Evolutionary conservation across 2,113 vertebrate genomes (phyloP).

Genomic region (Sardina pilchardus): DNA sequence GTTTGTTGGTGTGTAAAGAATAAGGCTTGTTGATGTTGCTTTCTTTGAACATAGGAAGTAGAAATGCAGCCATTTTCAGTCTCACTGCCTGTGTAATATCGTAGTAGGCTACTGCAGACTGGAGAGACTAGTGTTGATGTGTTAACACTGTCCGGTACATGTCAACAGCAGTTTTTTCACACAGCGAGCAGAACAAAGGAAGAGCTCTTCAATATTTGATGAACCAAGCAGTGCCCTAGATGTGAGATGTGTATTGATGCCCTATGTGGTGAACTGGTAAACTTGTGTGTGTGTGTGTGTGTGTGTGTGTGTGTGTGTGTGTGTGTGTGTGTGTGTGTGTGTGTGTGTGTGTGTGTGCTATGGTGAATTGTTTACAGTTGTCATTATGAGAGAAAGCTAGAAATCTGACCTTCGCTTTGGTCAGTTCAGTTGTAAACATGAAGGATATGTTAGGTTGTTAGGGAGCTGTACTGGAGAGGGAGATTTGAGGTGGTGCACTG

Average conservation of each 20-base stretch:
- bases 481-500: background rate
- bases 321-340: too few species aligned
- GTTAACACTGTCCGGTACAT: background rate
- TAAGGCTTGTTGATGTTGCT: background rate
- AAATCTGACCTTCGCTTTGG: too few species aligned
- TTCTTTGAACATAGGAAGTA: background rate
- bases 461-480: background rate
- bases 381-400: background rate
- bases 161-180: background rate
- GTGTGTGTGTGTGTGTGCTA: too few species aligned
- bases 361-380: background rate
- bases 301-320: too few species aligned
- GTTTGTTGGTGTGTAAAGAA: background rate
- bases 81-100: background rate
- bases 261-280: background rate
- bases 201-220: background rate
- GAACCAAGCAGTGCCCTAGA: background rate
- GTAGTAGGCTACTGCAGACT: background rate
- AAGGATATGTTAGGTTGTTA: background rate
- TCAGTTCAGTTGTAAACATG: background rate
- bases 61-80: background rate
- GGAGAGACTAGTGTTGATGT: background rate
- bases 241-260: background rate
- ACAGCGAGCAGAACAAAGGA: background rate
- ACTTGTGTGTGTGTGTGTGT: too few species aligned